These are phyloP conservation scores for Leptoteleia sp. DNA, from an alignment of 1,140 invertebrate species.

Conservation along the genomic window DNA sequence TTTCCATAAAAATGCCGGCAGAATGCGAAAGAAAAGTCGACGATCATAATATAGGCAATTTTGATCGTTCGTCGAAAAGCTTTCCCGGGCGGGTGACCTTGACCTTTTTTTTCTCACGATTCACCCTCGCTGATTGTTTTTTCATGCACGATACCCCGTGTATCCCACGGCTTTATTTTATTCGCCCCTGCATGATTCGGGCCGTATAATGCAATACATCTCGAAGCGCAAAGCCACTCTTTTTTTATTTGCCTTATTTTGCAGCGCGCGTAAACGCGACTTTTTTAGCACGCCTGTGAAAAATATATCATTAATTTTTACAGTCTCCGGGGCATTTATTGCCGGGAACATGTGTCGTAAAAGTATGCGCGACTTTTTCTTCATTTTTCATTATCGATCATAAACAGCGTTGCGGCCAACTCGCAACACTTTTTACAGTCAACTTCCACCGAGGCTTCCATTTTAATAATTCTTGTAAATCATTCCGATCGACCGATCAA, in stretches of 20 bases:
- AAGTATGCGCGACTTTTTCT: conserved; percentile 39
- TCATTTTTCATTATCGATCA: conserved; percentile 54
- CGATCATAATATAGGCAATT: too few species aligned
- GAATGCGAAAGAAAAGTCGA: too few species aligned
- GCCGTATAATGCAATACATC: conserved; percentile 51
- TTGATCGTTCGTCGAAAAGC: conserved; percentile 14
- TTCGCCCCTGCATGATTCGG: conserved; percentile 41
- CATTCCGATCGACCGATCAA: too few species aligned
- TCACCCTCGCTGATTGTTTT: conserved; percentile 20
- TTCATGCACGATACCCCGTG: too few species aligned
- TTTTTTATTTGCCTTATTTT: conserved; percentile 35
- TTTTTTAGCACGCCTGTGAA: conserved; percentile 47
- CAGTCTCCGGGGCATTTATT: conserved; percentile 39
- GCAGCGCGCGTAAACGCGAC: conserved; percentile 31
- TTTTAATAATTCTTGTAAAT: too few species aligned
- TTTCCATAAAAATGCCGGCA: too few species aligned
- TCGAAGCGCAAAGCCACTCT: conserved; percentile 19
- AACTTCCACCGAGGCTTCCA: too few species aligned
- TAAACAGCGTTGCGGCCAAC: conserved; percentile 36
- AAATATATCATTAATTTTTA: conserved; percentile 62
- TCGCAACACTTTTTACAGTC: conserved; percentile 34
- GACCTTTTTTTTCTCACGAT: conserved; percentile 25
- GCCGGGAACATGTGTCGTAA: conserved; percentile 53
- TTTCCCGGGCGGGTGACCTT: too few species aligned
- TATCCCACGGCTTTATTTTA: conserved; percentile 35